Evolutionary conservation across 2,888 invertebrate genomes (phyloP).

Genomic region (Pegoplata infirma): DNA sequence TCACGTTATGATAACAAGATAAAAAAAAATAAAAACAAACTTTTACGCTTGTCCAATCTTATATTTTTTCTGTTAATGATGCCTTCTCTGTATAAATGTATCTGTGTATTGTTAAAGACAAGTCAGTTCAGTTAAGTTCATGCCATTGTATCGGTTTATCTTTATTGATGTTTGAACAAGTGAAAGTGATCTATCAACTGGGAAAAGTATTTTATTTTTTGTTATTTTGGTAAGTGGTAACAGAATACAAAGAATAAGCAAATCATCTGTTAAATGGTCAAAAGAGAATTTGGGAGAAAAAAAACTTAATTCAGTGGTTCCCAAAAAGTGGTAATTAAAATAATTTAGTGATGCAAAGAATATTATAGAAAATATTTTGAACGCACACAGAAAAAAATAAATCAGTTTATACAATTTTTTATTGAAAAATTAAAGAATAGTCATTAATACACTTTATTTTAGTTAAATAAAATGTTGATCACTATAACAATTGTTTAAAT

Average conservation of each 20-base stretch:
- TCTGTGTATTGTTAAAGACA: neutral
- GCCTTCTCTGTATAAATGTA: neutral
- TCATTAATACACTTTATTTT: too few species aligned
- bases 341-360: too few species aligned
- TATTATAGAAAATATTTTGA: too few species aligned
- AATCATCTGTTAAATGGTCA: slow-evolving; percentile 1
- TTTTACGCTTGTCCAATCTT: neutral
- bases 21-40: neutral
- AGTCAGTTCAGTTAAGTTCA: neutral
- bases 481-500: too few species aligned
- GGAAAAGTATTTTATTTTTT: neutral
- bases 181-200: slow-evolving; percentile 47
- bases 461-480: too few species aligned
- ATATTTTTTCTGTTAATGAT: neutral
- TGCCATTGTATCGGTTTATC: neutral
- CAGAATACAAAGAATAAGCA: neutral
- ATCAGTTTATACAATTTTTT: too few species aligned
- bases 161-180: slow-evolving; percentile 33
- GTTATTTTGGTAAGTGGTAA: neutral
- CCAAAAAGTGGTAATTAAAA: too few species aligned
- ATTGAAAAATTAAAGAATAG: too few species aligned
- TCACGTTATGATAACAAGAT: neutral
- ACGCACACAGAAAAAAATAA: too few species aligned
- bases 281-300: neutral
- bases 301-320: too few species aligned